A percentile compares a stretch with the other conserved stretches of the same genome.
These are phyloP conservation scores for Cantharis nigra DNA, from an alignment of 2,888 invertebrate species.

Conservation along the genomic window DNA sequence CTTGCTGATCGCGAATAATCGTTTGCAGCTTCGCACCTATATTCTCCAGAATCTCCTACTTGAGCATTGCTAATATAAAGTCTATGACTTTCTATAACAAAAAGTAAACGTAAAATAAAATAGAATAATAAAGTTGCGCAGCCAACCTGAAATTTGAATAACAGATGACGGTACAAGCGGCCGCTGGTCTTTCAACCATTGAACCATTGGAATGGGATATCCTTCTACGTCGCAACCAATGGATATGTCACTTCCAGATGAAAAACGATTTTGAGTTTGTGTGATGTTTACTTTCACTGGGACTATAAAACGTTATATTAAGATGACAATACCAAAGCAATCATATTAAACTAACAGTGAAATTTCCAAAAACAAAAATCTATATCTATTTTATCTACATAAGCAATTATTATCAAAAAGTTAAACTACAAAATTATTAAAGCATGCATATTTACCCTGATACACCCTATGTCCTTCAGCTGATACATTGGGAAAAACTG, in stretches of 20 bases:
- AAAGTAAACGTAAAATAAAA: neutral
- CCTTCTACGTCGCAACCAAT: slow-evolving; percentile 79
- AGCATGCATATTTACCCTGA: slow-evolving; percentile 26
- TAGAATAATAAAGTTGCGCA: neutral
- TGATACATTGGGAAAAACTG: slow-evolving; percentile 5
- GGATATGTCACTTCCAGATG: slow-evolving; percentile 69
- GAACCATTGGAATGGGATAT: slow-evolving; percentile 74
- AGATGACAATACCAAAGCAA: neutral
- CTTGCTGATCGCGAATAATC: slow-evolving; percentile 68
- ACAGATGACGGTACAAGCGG: slow-evolving; percentile 62
- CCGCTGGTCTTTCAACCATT: slow-evolving; percentile 80
- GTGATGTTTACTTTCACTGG: slow-evolving; percentile 70
- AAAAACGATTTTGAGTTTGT: slow-evolving; percentile 61
- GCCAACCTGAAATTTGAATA: slow-evolving; percentile 68
- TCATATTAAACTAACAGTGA: neutral
- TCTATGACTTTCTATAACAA: slow-evolving; percentile 66
- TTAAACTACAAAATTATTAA: neutral
- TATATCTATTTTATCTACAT: neutral
- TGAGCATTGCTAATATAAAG: slow-evolving; percentile 69
- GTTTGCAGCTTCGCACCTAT: slow-evolving; percentile 84
- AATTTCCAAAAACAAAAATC: neutral
- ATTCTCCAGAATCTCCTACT: slow-evolving; percentile 75
- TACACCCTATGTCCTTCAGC: slow-evolving; percentile 15
- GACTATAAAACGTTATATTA: slow-evolving; percentile 54
- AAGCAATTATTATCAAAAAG: neutral